Percentiles rank a stretch among this genome's conserved stretches.
Evolutionary conservation across 2,888 invertebrate species (phyloP).

Genomic region (Carterocephalus palaemon): DNA sequence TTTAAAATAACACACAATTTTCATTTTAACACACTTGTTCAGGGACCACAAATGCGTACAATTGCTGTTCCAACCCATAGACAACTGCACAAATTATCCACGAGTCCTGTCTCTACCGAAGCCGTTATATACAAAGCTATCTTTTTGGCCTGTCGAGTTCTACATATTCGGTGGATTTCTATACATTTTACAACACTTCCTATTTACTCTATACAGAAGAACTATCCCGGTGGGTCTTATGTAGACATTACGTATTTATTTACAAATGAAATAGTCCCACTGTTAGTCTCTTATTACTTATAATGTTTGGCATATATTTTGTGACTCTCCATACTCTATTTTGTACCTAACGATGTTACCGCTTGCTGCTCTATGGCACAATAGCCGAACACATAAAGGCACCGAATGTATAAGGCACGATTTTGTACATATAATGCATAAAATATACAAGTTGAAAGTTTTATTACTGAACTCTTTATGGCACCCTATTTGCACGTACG

Average conservation of each 20-base stretch:
- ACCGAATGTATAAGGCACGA: conserved; percentile 46
- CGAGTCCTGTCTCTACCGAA: conserved; percentile 33
- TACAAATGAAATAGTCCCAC: conserved; percentile 55
- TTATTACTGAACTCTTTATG: conserved; percentile 57
- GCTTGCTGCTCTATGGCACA: conserved; percentile 35
- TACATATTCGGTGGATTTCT: conserved; percentile 61
- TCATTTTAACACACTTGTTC: conserved; percentile 3
- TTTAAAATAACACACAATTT: conserved; percentile 10
- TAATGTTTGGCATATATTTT: conserved; percentile 75
- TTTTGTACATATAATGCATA: conserved; percentile 36
- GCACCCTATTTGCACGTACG: conserved; percentile 66
- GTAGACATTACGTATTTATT: conserved; percentile 65
- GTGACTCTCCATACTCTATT: conserved; percentile 71
- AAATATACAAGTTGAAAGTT: conserved; percentile 38
- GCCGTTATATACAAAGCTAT: conserved; percentile 68
- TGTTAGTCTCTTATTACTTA: conserved; percentile 50
- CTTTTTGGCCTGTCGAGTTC: conserved; percentile 69
- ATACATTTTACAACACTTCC: conserved; percentile 33
- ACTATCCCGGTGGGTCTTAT: conserved; percentile 66
- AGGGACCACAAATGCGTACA: conserved; percentile 15
- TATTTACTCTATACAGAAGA: conserved; percentile 50
- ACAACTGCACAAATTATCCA: conserved; percentile 29
- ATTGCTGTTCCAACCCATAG: conserved; percentile 26
- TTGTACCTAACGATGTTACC: conserved; percentile 55
- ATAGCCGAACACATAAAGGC: conserved; percentile 44